Evolutionary conservation across 2,113 vertebrate species (phyloP), one percentile per base, ranked within the genome.

Genomic region (Xerus inauris): DNA sequence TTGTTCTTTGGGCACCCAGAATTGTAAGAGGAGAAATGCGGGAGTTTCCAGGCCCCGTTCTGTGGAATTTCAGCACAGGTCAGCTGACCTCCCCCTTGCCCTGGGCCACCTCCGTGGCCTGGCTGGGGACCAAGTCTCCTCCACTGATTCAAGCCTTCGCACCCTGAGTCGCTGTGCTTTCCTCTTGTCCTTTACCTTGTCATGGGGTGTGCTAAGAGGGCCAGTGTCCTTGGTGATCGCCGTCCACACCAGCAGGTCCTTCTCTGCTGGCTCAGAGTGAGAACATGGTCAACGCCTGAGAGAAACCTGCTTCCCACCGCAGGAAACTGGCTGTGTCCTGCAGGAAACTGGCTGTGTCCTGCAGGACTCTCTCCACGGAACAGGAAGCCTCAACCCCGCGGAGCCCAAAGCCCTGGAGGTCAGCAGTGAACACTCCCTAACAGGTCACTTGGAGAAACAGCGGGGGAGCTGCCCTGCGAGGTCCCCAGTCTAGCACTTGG

Each of bases 401-500:
- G 6, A 13, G 26, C 5, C 35, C 42, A 8, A 2, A 42, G 84
- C 35, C 42, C 4, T 6, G 0, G 42, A 47, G 26, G 30, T 6
- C 0, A 35, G 28, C 9, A 3, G 28, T 8, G 8, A 6, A 5
- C 10, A 0, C 57, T 1, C 28, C 49, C 40, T 1, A 30, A 5
- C 0, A 14, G 35, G 76, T 65, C 35, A 42, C 13, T 13, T 49
- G 10, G 38, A 26, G 51, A 20, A 3, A 42, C 6, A 2, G 26
- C 49, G 3, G 1, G 14, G 24, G 11, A 13, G 24, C 0, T 0
- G 2, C 7, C 12, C 26, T 28, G 47, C 62, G 5, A 54, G 11
- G 57, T 6, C 22, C 64, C 77, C 11, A 8, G 0, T 0, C 6
- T 1, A 13, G 30, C 2, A 1, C 6, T 19, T 2, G 8, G 26